Evolutionary conservation across 2,113 vertebrate species (phyloP), one percentile per base, ranked within the genome.

Genomic region (Bambusicola thoracicus): DNA sequence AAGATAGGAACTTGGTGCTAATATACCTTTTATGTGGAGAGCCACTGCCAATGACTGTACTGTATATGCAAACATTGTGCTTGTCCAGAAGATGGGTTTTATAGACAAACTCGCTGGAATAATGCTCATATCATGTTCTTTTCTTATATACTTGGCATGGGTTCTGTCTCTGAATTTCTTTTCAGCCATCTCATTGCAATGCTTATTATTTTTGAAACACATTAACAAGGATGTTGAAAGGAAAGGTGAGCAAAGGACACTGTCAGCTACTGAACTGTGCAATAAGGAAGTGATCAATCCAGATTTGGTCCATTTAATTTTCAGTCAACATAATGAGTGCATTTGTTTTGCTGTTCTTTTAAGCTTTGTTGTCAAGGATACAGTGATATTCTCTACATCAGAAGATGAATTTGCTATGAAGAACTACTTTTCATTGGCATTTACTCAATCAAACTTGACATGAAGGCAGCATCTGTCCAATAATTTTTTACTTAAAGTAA

Each of bases 361-460:
- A 76, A 83, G 44, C 34, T 12, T 34, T 76, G 49, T 77, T 92
- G 91, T 77, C 95, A 91, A 89, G 89, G 93, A 67, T 85, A 85
- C 67, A 58, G 40, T 2, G 6, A 36, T 56, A 36, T 41, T 44
- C 56, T 59, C 55, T 24, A 13, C 83, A 84, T 41, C 87, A 65
- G 84, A 75, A 75, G 87, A 87, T 46, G 66, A 77, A 89, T 94
- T 67, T 81, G 46, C 63, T 84, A 65, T 73, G 79, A 67, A 69
- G 93, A 83, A 59, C 44, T 62, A n/a, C 73, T 73, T 69, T 73
- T 70, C 86, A 46, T n/a, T 82, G 68, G 58, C 86, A 78, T 90
- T 88, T 74, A 83, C 84, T 92, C 94, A 74, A 68, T 93, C 88
- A 79, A 85, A 77, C 44, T 59, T 83, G 94, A 92, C 94, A 79